Percentiles rank a stretch among this genome's conserved stretches.
Evolutionary conservation across 2,113 vertebrate genomes (phyloP).

Genomic region (Pundamilia nyererei): DNA sequence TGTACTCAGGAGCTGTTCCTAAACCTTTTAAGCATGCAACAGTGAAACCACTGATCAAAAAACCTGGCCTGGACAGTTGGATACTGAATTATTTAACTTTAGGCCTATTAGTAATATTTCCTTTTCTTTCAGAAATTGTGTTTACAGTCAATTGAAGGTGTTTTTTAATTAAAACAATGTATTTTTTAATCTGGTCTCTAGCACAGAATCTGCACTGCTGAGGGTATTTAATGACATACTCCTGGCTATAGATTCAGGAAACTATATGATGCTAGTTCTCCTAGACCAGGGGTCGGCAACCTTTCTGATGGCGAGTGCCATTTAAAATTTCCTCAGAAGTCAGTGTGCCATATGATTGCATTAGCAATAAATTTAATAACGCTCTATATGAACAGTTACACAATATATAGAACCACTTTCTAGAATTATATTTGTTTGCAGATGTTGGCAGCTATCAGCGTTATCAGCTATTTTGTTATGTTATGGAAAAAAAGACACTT

Average conservation of each 20-base stretch:
- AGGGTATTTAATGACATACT: neutral
- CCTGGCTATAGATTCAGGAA: neutral
- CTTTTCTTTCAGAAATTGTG: neutral
- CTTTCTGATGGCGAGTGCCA: neutral
- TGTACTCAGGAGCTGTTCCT: neutral
- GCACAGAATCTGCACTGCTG: neutral
- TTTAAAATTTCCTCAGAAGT: neutral
- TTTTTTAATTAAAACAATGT: neutral
- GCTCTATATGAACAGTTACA: too few relatives aligned
- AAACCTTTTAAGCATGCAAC: neutral
- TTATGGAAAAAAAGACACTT: too few relatives aligned
- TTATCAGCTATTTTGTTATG: too few relatives aligned
- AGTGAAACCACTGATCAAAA: neutral
- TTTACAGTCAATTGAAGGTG: neutral
- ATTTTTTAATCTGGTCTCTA: neutral
- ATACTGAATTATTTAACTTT: neutral
- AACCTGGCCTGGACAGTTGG: neutral
- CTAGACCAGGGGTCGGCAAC: neutral
- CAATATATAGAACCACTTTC: too few relatives aligned
- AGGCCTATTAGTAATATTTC: neutral
- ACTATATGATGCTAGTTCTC: neutral
- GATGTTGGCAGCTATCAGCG: too few relatives aligned
- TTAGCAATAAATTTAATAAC: neutral
- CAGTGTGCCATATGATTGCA: neutral
- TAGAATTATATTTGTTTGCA: too few relatives aligned